Percentiles rank a stretch among this genome's conserved stretches.
Conservation (phyloP, 2,113 vertebrate genomes). For the Fregata magnificens region DNA sequence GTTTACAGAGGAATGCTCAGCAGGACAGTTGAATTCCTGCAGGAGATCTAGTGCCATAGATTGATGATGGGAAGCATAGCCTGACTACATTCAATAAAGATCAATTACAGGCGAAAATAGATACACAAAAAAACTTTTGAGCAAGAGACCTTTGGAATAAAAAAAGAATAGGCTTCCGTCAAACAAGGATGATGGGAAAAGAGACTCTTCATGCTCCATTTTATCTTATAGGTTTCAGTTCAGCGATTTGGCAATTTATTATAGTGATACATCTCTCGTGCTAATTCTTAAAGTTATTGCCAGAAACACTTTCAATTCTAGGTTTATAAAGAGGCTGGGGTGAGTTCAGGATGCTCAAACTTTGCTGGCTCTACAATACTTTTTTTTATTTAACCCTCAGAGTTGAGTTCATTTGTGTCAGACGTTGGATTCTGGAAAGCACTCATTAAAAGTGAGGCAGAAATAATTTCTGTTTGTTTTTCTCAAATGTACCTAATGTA, state of each 20-base stretch:
- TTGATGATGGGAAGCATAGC: not conserved
- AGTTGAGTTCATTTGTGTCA: not conserved
- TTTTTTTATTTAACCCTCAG: not conserved
- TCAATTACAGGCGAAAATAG: not conserved
- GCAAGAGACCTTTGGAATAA: not conserved
- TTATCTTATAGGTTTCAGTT: not conserved
- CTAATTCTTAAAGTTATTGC: not conserved
- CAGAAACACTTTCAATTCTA: not conserved
- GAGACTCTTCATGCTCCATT: not conserved
- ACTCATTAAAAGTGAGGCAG: not conserved
- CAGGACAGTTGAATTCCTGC: not conserved
- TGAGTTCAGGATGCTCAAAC: not conserved
- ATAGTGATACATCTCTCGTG: not conserved
- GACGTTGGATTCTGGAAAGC: not conserved
- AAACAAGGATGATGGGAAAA: not conserved
- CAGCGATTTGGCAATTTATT: not conserved
- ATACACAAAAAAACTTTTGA: not conserved
- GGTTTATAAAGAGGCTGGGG: not conserved
- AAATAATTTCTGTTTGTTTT: slow-evolving; percentile 9
- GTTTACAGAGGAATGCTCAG: not conserved
- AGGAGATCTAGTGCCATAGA: not conserved
- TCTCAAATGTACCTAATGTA: not conserved
- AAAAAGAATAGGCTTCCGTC: not conserved
- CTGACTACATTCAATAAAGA: not conserved
- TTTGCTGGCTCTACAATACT: not conserved